phyloP scores from a whole-genome alignment of 2,113 vertebrate species.

The Dunckerocampus dactyliophorus region DNA sequence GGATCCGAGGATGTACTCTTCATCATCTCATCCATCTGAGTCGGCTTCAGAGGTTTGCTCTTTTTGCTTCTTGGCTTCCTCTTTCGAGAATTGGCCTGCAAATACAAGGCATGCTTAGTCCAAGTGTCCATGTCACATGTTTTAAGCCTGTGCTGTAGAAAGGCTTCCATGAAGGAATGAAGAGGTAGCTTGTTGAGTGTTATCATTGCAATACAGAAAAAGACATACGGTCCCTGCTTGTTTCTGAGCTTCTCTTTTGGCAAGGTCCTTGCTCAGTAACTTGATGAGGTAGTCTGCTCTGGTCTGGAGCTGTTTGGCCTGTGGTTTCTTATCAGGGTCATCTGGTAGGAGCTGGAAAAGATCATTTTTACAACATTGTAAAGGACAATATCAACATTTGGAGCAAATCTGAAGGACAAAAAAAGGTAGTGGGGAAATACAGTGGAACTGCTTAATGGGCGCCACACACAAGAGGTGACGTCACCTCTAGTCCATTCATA shows the following conservation, averaged over 20 bases:
- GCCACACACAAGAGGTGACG: too few relatives aligned
- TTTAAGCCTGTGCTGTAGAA: too few relatives aligned
- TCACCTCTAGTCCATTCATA: too few relatives aligned
- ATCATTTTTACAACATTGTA: background rate
- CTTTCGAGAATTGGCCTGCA: constrained; percentile 86
- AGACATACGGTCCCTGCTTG: constrained; percentile 83
- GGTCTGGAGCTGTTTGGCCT: constrained; percentile 97
- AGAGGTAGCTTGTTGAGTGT: background rate
- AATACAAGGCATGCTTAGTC: constrained; percentile 5
- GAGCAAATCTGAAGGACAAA: background rate
- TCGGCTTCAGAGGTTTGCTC: constrained; percentile 80
- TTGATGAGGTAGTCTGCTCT: constrained; percentile 99
- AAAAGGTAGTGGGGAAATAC: background rate
- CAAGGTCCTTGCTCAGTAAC: constrained; percentile 92
- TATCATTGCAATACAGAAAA: too few relatives aligned
- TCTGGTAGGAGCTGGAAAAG: constrained; percentile 87
- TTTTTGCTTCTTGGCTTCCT: constrained; percentile 88
- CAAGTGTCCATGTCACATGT: background rate
- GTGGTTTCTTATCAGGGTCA: constrained; percentile 98
- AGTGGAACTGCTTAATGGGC: background rate
- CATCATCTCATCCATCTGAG: constrained; percentile 83
- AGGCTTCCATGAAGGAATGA: background rate
- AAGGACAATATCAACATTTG: background rate
- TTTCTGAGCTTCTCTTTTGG: constrained; percentile 89
- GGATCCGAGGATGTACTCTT: constrained; percentile 89